These are phyloP conservation scores for Craterocephalus amniculus DNA, from an alignment of 2,797 vertebrate species.

Conservation along the genomic window DNA sequence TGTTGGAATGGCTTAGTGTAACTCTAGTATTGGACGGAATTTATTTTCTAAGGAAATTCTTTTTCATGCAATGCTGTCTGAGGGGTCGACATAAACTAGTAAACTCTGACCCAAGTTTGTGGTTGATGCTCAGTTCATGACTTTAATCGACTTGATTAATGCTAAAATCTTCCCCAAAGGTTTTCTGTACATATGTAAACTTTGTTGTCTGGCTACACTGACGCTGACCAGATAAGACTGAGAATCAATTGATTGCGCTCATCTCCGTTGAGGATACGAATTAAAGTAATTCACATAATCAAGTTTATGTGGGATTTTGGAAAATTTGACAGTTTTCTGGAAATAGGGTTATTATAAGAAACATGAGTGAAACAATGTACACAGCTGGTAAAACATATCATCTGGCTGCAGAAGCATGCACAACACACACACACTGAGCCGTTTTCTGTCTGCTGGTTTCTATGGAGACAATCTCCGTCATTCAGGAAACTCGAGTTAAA, in stretches of 20 bases:
- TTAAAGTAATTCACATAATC: neutral
- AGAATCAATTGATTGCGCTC: neutral
- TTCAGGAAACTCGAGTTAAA: constrained; percentile 81
- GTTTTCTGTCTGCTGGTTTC: constrained; percentile 69
- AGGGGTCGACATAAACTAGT: neutral
- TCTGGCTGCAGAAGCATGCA: constrained; percentile 7
- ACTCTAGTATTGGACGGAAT: neutral
- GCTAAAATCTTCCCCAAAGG: neutral
- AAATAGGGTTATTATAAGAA: neutral
- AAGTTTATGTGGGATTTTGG: neutral
- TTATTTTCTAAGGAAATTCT: too few species aligned
- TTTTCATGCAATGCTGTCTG: too few species aligned
- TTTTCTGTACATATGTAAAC: neutral
- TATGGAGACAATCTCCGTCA: constrained; percentile 79
- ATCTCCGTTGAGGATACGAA: neutral
- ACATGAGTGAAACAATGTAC: neutral
- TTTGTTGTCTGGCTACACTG: too few species aligned
- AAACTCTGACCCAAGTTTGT: neutral
- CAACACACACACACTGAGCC: constrained; percentile 6
- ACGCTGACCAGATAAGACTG: neutral
- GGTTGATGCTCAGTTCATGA: neutral
- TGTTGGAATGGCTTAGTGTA: neutral
- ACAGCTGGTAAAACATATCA: constrained; percentile 5
- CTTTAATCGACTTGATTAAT: neutral
- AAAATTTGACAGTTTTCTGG: neutral